Conservation (phyloP, 2,113 vertebrate genomes). For the Toxotes jaculatrix region DNA sequence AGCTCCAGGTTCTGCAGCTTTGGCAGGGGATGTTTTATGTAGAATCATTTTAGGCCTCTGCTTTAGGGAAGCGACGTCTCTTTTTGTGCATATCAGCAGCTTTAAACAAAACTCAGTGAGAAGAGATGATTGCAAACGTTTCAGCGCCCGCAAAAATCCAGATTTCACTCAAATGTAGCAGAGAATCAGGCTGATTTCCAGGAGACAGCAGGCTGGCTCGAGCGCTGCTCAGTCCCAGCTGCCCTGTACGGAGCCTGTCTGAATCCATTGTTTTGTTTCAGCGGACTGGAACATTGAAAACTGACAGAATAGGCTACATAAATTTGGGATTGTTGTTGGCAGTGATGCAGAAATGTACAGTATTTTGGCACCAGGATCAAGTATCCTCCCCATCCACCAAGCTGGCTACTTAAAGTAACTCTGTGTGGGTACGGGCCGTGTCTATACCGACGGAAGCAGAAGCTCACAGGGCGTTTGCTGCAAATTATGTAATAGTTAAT, state of each 20-base stretch:
- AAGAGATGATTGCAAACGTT: neutral
- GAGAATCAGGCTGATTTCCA: slow-evolving; percentile 9
- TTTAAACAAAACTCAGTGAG: neutral
- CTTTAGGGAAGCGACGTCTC: neutral
- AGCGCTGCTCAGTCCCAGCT: slow-evolving; percentile 31
- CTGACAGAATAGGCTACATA: slow-evolving; percentile 46
- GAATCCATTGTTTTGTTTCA: slow-evolving; percentile 57
- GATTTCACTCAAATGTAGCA: neutral
- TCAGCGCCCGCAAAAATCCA: neutral
- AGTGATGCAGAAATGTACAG: slow-evolving; percentile 46
- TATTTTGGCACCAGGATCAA: slow-evolving; percentile 38
- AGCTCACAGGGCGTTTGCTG: neutral
- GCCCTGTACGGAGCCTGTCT: slow-evolving; percentile 34
- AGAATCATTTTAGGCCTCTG: slow-evolving; percentile 20
- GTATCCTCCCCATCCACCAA: slow-evolving; percentile 42
- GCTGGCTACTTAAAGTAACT: slow-evolving; percentile 14
- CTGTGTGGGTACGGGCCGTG: neutral
- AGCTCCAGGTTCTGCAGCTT: slow-evolving; percentile 77
- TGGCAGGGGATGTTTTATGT: slow-evolving; percentile 53
- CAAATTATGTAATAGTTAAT: neutral
- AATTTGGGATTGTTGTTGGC: slow-evolving; percentile 47
- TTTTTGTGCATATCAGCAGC: neutral
- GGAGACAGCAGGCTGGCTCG: neutral
- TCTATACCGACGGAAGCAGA: neutral
- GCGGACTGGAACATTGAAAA: slow-evolving; percentile 63